phyloP scores from a whole-genome alignment of 2,113 vertebrate genomes.

The Ammodramus savannarum region DNA sequence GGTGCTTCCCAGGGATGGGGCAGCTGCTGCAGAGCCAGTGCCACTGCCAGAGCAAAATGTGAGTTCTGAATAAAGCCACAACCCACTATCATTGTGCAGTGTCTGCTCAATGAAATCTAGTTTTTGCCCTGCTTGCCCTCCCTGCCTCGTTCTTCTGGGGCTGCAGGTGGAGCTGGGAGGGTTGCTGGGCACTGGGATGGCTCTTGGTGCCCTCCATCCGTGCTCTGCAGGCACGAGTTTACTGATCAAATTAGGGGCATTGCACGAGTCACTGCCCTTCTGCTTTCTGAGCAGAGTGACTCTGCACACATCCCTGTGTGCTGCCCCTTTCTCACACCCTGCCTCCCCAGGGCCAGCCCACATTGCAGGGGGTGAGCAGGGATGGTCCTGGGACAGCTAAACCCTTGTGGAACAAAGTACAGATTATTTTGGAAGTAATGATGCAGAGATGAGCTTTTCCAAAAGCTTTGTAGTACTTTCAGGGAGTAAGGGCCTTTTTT shows the following conservation, averaged over 20 bases:
- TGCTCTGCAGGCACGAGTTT: conserved; percentile 29
- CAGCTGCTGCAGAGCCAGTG: not conserved
- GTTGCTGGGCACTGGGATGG: not conserved
- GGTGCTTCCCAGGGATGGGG: not conserved
- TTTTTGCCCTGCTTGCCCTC: rapidly evolving
- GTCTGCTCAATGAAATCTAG: not conserved
- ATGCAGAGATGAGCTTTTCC: not conserved
- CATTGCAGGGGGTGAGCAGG: not conserved
- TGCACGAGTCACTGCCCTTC: conserved; percentile 34
- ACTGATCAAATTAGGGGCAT: conserved; percentile 22
- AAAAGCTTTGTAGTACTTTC: not conserved
- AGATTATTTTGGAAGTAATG: not conserved
- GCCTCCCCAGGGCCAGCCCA: rapidly evolving
- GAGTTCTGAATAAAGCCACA: rapidly evolving
- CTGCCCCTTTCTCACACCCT: not conserved
- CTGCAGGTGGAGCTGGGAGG: not conserved
- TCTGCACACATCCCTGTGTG: not conserved
- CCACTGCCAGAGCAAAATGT: not conserved
- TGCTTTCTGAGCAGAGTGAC: conserved; percentile 53
- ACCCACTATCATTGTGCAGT: rapidly evolving
- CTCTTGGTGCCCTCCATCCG: rapidly evolving
- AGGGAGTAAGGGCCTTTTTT: not conserved
- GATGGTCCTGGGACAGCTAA: not conserved
- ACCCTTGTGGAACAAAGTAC: not conserved
- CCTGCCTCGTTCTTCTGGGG: not conserved